Evolutionary conservation across 64 coral and sea anemone species (phyloP), one percentile per base, ranked within the genome.

Genomic region (Stichodactyla mertensii): DNA sequence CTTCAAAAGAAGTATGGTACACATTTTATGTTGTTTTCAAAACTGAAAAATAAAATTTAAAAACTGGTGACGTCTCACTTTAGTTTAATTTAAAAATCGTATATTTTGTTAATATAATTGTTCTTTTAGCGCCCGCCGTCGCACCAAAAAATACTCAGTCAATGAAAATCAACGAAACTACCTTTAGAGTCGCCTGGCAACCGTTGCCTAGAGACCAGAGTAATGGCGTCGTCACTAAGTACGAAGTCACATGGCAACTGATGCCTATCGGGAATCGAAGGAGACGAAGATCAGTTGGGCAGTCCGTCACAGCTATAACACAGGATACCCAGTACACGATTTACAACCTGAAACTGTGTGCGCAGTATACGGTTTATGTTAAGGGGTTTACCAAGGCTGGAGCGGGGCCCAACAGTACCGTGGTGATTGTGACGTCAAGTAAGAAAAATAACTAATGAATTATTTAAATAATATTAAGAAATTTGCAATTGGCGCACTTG

Each of bases 161-260:
- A 22, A 54, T 16, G 22, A 55, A 81, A 55, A 9, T 53, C 0
- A 53, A 81, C 51, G 19, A 81, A 10, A 81, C 78, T 5, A 81
- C 78, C 6, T 81, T 81, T 22, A 53, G 0, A 4, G 16, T 81
- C 20, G 51, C 78, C 53, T 81, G 78, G 78, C 78, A 81, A 55
- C 78, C 78, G 16, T 81, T 81, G 78, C 15, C 78, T 81, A 81
- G 78, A 81, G 53, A 81, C 78, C 36, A 81, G 53, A 55, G 51
- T 81, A 81, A 81, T 81, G 78, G 78, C 6, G 53, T 53, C 1
- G 10, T 81, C 16, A 81, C 53, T 20, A 81, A 81, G 78, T 81
- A 81, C 12, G 53, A 53, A 20, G 78, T 81, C 13, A 55, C 53
- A 52, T 81, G 78, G 78, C 16, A 19, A 52, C 4, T 55, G 53